Evolutionary conservation across 2,797 vertebrate genomes (phyloP).

Genomic region (Cossypha heuglini): DNA sequence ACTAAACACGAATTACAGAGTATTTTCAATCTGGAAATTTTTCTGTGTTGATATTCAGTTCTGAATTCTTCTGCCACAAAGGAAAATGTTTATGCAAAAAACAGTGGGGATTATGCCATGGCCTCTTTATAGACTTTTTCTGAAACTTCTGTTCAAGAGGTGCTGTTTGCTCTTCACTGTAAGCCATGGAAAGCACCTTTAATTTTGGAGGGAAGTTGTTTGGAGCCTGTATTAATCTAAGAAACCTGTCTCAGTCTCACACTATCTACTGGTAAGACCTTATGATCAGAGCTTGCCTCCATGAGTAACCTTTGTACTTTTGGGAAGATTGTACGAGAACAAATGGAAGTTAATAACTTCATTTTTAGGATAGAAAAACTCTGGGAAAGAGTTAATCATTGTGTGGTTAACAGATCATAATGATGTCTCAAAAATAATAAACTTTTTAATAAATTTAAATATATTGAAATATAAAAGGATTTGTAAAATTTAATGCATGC

Average conservation of each 20-base stretch:
- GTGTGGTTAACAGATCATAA: not conserved
- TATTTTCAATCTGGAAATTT: not conserved
- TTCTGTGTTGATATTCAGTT: not conserved
- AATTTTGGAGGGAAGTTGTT: not conserved
- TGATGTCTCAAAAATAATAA: not conserved
- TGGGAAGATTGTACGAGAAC: not conserved
- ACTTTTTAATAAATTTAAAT: not conserved
- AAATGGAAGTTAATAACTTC: not conserved
- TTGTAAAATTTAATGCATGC: not conserved
- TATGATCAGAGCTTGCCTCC: not conserved
- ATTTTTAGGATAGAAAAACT: not conserved
- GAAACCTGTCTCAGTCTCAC: not conserved
- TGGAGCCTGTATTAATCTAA: not conserved
- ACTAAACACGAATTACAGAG: accelerated
- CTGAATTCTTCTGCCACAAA: not conserved
- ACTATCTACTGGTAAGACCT: not conserved
- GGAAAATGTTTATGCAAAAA: not conserved
- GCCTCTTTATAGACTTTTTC: not conserved
- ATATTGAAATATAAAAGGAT: not conserved
- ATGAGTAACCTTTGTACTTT: not conserved
- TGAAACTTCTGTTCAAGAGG: not conserved
- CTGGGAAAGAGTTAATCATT: not conserved
- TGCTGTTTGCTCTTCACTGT: accelerated
- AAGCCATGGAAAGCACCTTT: not conserved
- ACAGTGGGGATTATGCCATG: not conserved